These are phyloP conservation scores for Colossoma macropomum DNA, from an alignment of 2,113 vertebrate species.

Conservation along the genomic window DNA sequence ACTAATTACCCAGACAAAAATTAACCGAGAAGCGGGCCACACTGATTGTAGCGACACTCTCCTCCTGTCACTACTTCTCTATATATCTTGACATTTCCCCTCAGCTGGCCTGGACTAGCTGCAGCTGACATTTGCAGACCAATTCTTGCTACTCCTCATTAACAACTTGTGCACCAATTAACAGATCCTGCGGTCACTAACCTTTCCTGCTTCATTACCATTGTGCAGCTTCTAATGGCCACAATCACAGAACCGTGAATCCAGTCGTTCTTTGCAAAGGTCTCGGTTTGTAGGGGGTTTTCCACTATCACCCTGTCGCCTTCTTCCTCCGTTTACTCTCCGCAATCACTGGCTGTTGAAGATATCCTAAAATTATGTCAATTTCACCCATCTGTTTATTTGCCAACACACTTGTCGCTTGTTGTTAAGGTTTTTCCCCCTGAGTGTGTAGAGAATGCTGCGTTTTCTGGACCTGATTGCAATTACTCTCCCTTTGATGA, in stretches of 20 bases:
- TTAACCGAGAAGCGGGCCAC: constrained; percentile 55
- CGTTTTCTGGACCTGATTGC: constrained; percentile 33
- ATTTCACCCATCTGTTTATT: background rate
- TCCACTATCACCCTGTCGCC: background rate
- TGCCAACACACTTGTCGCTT: background rate
- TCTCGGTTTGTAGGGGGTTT: background rate
- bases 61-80: background rate
- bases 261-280: background rate
- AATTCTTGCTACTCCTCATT: constrained; percentile 66
- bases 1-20: constrained; percentile 64
- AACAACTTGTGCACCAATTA: constrained; percentile 71
- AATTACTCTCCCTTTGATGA: constrained; percentile 27
- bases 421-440: constrained; percentile 32
- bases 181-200: constrained; percentile 64
- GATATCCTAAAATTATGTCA: background rate
- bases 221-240: constrained; percentile 14
- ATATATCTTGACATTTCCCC: constrained; percentile 59
- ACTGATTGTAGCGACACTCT: background rate
- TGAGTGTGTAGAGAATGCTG: background rate
- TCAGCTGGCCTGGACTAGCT: constrained; percentile 38
- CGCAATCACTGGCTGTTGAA: background rate
- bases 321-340: background rate
- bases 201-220: constrained; percentile 64
- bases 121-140: constrained; percentile 69
- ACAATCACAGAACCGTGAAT: background rate